Conservation (phyloP, 1,140 invertebrate genomes). For the Orius insidiosus region DNA sequence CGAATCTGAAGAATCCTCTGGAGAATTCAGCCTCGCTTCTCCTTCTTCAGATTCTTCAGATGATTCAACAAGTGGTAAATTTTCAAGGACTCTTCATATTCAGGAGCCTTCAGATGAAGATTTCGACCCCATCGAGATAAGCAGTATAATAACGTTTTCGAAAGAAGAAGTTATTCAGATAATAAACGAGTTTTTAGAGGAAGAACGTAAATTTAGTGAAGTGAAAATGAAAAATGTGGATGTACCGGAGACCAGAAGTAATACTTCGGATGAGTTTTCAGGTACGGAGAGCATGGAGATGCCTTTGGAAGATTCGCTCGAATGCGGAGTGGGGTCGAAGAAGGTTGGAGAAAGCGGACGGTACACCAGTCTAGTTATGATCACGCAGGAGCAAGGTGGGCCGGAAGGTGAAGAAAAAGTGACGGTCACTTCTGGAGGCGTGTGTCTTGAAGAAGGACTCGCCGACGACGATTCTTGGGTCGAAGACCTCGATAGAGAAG, state of each 20-base stretch:
- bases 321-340: neutral
- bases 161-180: constrained; percentile 13
- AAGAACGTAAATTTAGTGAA: constrained; percentile 8
- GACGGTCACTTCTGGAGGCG: constrained; percentile 41
- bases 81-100: neutral
- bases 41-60: constrained; percentile 9
- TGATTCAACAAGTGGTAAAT: no score
- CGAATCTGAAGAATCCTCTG: constrained; percentile 11
- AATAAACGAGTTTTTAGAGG: constrained; percentile 11
- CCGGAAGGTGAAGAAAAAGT: constrained; percentile 25
- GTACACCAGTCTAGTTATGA: constrained; percentile 73
- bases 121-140: neutral
- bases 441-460: constrained; percentile 63
- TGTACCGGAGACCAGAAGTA: constrained; percentile 15
- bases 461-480: constrained; percentile 79
- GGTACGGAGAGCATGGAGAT: constrained; percentile 24
- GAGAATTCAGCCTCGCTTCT: constrained; percentile 13
- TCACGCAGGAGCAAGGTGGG: constrained; percentile 44
- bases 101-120: constrained; percentile 6
- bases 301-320: constrained; percentile 16
- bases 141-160: constrained; percentile 15
- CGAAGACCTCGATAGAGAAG: constrained; percentile 57
- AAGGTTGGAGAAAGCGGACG: constrained; percentile 26
- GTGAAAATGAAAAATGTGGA: constrained; percentile 7
- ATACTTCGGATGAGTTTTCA: constrained; percentile 21